Percentiles rank a stretch among this genome's conserved stretches.
phyloP scores from a whole-genome alignment of 2,888 invertebrate genomes.

The Drosophila atroscutellata region DNA sequence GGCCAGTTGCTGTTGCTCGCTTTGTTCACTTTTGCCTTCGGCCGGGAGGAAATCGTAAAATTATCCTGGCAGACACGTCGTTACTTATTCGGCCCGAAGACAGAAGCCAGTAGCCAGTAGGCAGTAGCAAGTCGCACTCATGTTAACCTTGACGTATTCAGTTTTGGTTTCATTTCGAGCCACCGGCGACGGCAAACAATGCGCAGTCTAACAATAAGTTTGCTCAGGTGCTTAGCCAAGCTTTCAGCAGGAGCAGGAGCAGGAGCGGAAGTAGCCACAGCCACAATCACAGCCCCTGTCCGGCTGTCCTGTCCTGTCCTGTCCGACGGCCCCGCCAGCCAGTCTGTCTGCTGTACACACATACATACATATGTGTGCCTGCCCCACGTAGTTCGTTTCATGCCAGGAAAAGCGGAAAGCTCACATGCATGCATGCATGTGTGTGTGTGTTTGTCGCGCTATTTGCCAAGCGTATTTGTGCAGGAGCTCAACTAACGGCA shows the following conservation, averaged over 20 bases:
- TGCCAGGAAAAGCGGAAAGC: slow-evolving; percentile 76
- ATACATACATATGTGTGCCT: slow-evolving; percentile 6
- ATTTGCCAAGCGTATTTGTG: slow-evolving; percentile 78
- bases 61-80: slow-evolving; percentile 85
- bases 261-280: slow-evolving; percentile 40
- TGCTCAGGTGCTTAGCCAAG: slow-evolving; percentile 83
- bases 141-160: slow-evolving; percentile 81
- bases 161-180: slow-evolving; percentile 55
- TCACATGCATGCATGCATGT: slow-evolving; percentile 75
- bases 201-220: slow-evolving; percentile 83
- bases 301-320: slow-evolving; percentile 11
- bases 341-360: slow-evolving; percentile 3
- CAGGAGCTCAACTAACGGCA: slow-evolving; percentile 16
- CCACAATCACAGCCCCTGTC: slow-evolving; percentile 17
- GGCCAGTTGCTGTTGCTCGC: slow-evolving; percentile 21
- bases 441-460: slow-evolving; percentile 53
- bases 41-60: slow-evolving; percentile 84
- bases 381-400: slow-evolving; percentile 49
- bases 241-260: slow-evolving; percentile 69
- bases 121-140: slow-evolving; percentile 31
- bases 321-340: background rate
- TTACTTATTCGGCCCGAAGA: slow-evolving; percentile 72
- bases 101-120: slow-evolving; percentile 13
- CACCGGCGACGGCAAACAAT: slow-evolving; percentile 68
- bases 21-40: slow-evolving; percentile 60